Evolutionary conservation across 2,113 vertebrate genomes (phyloP), one percentile per base, ranked within the genome.

Genomic region (Calidris pugnax): DNA sequence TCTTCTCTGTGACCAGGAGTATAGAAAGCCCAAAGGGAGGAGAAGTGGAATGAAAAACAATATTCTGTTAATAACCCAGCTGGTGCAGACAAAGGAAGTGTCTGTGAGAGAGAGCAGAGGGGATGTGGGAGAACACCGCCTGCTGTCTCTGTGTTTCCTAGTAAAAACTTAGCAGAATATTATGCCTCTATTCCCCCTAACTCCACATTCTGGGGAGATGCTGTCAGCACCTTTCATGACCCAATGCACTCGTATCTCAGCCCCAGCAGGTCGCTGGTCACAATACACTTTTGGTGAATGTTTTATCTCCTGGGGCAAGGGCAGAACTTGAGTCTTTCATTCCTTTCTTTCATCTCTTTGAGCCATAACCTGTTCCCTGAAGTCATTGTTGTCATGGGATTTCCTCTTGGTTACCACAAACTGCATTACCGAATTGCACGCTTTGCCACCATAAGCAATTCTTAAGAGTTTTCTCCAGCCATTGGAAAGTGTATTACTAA

Each of bases 41-140:
- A 89, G 79, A 95, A 93, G 23, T 78, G 91, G 88, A 97, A 85
- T 77, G 77, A 86, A 95, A 95, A 92, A 35, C 59, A 94, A 87
- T 96, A 81, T 94, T 73, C 68, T 87, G 95, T 91, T 91, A 93
- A 96, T 90, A 94, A 94, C 45, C 71, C 56, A 86, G 85, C 92
- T 74, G 24, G 89, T 89, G 83, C 73, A 87, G 90, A 97, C 95
- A 97, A 98, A 98, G 93, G 91, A 96, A 89, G 89, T 97, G 94
- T 95, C 89, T 97, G 96, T 97, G 95, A 96, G 72, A 79, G 64
- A 83, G 60, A 48, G 74, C 95, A 78, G 88, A 73, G 67, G 63
- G 60, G 66, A 87, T 83, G 87, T 66, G 64, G 64, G 60, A 90
- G 43, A 92, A 73, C 30, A 45, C 28, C 87, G 76, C 60, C n/a